Base-by-base conservation (phyloP, 92 coral and sea anemone species). In the Epizoanthus rinbou region DNA sequence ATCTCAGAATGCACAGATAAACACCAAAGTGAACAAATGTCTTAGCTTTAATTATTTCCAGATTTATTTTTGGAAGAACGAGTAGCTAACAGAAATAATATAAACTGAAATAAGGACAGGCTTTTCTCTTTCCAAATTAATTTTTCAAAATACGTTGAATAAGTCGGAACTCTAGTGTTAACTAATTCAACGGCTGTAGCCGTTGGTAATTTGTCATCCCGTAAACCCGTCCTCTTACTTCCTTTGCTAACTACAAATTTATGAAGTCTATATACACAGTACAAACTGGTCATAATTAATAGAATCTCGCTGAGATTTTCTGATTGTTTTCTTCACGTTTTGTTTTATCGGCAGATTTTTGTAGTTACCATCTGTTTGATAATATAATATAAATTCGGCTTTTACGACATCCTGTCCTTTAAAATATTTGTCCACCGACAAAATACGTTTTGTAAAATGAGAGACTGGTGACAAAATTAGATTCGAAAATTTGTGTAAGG, bases 241-340 rank as follows among this genome's bases (percentile, higher is more conserved):
- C 64, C 60, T 81, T 58, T 73, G 84, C 57, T 33, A 88, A 14
- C 74, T 64, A 80, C 56, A 74, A 85, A 85, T 82, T 64, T 75
- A 69, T 76, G 75, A 75, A 67, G 86, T 70, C 78, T 82, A 74
- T 83, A 81, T 79, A 80, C 71, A 33, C 74, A 73, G 80, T 72
- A 69, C 79, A 85, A 81, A 81, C 89, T 69, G 76, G 84, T 70
- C 64, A 85, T 75, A 79, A 75, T 89, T 89, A 89, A 86, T 69
- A 89, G 82, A 81, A 85, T 80, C 81, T 89, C 83, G 84, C 92
- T 81, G 92, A 89, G 89, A 89, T 89, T 89, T 89, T 74, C 74
- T 78, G 54, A 85, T 89, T 86, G 89, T 74, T 58, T 86, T 19
- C 86, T 80, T 60, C 85, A 69, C 43, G 67, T 57, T 74, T 82